These are phyloP conservation scores for Platanista minor DNA, from an alignment of 2,113 vertebrate genomes.

Conservation along the genomic window DNA sequence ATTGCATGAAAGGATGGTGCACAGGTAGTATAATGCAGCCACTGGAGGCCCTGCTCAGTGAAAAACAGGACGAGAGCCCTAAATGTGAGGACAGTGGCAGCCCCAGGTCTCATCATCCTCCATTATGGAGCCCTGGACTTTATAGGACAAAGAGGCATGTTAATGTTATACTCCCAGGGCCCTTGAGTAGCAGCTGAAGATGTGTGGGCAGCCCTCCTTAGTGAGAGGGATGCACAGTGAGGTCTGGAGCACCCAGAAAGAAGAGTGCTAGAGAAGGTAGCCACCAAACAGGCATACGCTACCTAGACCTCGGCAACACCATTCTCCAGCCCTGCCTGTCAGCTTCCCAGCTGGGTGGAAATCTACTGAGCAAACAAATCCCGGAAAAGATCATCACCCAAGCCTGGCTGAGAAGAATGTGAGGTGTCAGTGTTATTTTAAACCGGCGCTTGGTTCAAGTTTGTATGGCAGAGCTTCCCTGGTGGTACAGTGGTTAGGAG, in stretches of 20 bases:
- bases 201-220: rapidly evolving
- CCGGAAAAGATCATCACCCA: neutral
- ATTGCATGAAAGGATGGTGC: rapidly evolving
- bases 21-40: rapidly evolving
- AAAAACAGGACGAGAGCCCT: neutral
- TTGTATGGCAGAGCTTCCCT: neutral
- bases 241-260: neutral
- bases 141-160: neutral
- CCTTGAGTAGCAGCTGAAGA: neutral
- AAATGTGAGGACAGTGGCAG: rapidly evolving
- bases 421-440: neutral
- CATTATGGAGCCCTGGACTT: rapidly evolving
- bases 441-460: neutral
- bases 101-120: rapidly evolving
- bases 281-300: too few species aligned
- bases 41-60: rapidly evolving
- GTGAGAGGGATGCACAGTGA: neutral
- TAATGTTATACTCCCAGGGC: too few species aligned
- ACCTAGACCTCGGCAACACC: too few species aligned
- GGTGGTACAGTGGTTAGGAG: too few species aligned
- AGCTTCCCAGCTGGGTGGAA: neutral
- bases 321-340: neutral
- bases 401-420: neutral
- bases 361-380: neutral
- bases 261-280: too few species aligned